Conservation (phyloP, 92 coral and sea anemone species). For the Phenganax subtilis region DNA sequence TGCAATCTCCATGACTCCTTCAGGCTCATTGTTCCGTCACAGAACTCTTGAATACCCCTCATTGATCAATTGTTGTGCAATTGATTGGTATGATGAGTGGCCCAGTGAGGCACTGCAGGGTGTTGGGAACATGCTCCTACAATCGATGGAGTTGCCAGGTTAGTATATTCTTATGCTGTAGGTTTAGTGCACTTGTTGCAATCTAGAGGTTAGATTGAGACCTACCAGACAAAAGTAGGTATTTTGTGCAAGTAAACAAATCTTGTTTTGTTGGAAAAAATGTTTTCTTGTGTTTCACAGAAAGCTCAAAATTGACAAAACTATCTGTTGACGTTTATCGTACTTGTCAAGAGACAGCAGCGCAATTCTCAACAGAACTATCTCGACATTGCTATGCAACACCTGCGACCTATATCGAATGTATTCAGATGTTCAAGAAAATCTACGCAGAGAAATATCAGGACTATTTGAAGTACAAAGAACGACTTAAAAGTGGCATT, state of each 20-base stretch:
- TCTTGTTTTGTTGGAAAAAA: no score
- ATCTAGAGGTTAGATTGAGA: no score
- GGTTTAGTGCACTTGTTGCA: no score
- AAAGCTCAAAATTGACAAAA: neutral
- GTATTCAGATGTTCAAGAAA: slow-evolving; percentile 59
- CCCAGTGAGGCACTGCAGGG: slow-evolving; percentile 84
- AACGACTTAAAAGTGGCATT: slow-evolving; percentile 69
- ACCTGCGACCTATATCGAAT: slow-evolving; percentile 90
- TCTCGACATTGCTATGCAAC: slow-evolving; percentile 76
- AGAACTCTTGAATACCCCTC: slow-evolving; percentile 89
- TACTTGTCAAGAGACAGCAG: slow-evolving; percentile 16
- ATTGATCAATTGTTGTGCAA: slow-evolving; percentile 82
- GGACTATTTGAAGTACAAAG: slow-evolving; percentile 56
- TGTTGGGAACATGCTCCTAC: slow-evolving; percentile 72
- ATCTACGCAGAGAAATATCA: slow-evolving; percentile 68
- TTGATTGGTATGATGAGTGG: slow-evolving; percentile 97
- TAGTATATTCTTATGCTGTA: slow-evolving; percentile 3
- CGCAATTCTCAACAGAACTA: slow-evolving; percentile 51
- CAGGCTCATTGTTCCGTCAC: slow-evolving; percentile 73
- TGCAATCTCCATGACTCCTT: slow-evolving; percentile 85
- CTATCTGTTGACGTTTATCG: slow-evolving; percentile 27
- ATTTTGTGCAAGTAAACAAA: no score
- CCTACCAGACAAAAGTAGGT: no score
- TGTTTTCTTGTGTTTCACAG: neutral
- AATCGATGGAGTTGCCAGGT: slow-evolving; percentile 54